Conservation (phyloP, 2,797 vertebrate species). For the Sus cebifrons region DNA sequence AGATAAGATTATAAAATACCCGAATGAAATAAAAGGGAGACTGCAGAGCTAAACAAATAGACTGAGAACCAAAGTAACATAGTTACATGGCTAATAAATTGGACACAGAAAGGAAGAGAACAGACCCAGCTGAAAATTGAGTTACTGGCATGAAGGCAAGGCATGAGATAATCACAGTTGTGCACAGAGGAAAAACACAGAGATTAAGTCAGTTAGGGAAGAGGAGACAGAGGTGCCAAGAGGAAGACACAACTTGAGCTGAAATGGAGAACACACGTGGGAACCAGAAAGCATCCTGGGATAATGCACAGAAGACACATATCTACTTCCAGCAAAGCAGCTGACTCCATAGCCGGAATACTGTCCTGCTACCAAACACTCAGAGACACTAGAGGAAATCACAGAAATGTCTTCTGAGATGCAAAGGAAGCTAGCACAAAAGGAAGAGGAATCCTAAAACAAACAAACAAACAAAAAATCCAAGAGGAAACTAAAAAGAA, state of each 20-base stretch:
- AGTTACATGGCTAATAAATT: constrained; percentile 35
- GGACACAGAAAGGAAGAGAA: constrained; percentile 63
- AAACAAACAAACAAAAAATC: background rate
- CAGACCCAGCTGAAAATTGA: constrained; percentile 53
- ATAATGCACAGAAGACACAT: background rate
- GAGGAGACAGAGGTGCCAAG: background rate
- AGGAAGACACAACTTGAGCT: background rate
- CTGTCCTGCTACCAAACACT: background rate
- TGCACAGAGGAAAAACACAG: background rate
- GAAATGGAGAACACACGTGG: background rate
- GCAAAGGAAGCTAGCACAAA: background rate
- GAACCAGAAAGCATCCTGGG: background rate
- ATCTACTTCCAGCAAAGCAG: background rate
- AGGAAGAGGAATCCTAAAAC: constrained; percentile 12
- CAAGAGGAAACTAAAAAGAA: background rate
- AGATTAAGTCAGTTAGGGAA: constrained; percentile 38
- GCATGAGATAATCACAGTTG: background rate
- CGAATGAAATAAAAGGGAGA: constrained; percentile 22
- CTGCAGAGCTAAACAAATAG: constrained; percentile 55
- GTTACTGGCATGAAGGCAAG: constrained; percentile 30
- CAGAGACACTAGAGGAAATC: background rate
- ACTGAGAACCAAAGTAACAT: constrained; percentile 6
- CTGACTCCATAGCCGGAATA: background rate
- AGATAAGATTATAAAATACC: constrained; percentile 44
- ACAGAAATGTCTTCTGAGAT: background rate